A percentile compares a stretch with the other conserved stretches of the same genome.
Conservation (phyloP, 2,888 invertebrate species). For the Cosmia pyralina region DNA sequence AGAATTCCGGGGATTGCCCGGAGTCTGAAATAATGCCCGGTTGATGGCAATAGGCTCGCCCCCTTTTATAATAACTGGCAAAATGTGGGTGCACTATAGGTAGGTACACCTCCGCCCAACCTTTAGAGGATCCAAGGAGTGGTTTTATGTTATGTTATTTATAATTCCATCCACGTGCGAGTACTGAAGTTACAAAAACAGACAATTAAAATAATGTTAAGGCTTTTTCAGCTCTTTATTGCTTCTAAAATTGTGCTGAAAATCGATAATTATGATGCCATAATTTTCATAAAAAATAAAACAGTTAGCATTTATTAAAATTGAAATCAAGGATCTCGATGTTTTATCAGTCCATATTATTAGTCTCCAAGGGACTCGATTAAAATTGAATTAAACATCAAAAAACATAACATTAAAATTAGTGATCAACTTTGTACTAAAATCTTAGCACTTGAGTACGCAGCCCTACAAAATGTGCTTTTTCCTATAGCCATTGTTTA, state of each 20-base stretch:
- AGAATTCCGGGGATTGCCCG: no score
- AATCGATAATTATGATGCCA: no score
- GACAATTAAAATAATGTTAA: neutral
- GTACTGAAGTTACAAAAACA: neutral
- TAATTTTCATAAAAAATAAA: no score
- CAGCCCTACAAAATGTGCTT: neutral
- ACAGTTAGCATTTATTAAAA: no score
- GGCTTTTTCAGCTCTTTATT: neutral
- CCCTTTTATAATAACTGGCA: no score
- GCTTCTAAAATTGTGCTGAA: neutral
- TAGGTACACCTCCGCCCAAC: no score
- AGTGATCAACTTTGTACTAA: neutral
- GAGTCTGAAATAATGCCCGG: no score
- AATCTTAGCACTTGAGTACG: neutral
- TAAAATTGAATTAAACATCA: neutral
- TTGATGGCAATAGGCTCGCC: no score
- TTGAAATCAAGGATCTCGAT: neutral
- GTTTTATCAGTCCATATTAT: neutral
- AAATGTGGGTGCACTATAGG: no score
- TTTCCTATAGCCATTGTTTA: neutral
- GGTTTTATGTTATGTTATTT: neutral
- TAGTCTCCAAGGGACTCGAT: neutral
- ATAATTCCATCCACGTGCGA: slow-evolving; percentile 18
- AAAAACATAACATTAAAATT: neutral
- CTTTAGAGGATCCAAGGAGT: no score